phyloP scores from a whole-genome alignment of 1,140 invertebrate genomes.

The Drosophila pruinosa region DNA sequence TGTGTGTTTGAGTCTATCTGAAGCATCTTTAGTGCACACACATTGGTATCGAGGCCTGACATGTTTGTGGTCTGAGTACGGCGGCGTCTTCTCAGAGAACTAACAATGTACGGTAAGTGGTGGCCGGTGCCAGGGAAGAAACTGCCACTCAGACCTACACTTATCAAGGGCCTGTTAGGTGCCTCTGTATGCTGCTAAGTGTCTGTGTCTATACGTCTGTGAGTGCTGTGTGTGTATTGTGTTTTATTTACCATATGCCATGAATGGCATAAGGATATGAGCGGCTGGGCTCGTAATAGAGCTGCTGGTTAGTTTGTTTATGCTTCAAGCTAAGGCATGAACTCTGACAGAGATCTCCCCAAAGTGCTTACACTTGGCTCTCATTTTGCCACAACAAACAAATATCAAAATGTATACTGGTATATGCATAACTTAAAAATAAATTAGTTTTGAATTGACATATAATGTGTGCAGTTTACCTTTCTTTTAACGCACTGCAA shows the following conservation, averaged over 20 bases:
- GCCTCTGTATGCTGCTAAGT: slow-evolving; percentile 30
- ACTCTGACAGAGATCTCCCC: slow-evolving; percentile 14
- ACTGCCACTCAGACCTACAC: slow-evolving; percentile 47
- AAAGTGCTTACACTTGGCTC: slow-evolving; percentile 7
- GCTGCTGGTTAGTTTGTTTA: slow-evolving; percentile 13
- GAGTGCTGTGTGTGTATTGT: slow-evolving; percentile 2
- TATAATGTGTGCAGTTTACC: not conserved
- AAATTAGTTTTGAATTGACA: not conserved
- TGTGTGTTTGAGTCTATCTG: slow-evolving; percentile 45
- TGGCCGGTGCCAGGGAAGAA: not conserved
- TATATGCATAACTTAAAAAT: not conserved
- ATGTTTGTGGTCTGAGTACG: slow-evolving; percentile 44
- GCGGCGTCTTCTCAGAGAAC: slow-evolving; percentile 53
- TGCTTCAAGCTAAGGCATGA: slow-evolving; percentile 13
- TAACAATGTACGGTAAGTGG: slow-evolving; percentile 59
- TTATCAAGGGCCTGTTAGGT: slow-evolving; percentile 53
- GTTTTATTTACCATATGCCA: slow-evolving; percentile 67
- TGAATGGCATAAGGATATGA: slow-evolving; percentile 46
- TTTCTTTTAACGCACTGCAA: not conserved
- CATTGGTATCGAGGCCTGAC: slow-evolving; percentile 41
- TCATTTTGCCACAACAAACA: not conserved
- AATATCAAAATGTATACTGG: not conserved
- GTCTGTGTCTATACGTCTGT: slow-evolving; percentile 1
- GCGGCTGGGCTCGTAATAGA: slow-evolving; percentile 32
- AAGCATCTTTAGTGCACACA: slow-evolving; percentile 54